Evolutionary conservation across 2,888 invertebrate species (phyloP).

Genomic region (Tachina grossa): DNA sequence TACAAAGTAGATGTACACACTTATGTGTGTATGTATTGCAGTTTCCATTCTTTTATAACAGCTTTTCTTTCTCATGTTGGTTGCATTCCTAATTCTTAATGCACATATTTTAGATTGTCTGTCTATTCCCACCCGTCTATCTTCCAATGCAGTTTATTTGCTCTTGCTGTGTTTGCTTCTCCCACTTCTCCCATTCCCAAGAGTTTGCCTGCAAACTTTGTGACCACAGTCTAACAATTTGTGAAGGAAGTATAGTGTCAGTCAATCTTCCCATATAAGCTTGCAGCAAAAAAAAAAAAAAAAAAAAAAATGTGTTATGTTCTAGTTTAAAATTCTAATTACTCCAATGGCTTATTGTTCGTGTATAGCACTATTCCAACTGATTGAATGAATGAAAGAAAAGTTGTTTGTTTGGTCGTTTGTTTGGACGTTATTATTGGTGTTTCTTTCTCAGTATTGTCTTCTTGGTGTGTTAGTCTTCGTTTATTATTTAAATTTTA

Average conservation of each 20-base stretch:
- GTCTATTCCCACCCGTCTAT: slow-evolving; percentile 21
- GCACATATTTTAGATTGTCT: slow-evolving; percentile 41
- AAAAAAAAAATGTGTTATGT: slow-evolving; percentile 47
- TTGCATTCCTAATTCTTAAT: slow-evolving; percentile 59
- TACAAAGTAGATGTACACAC: slow-evolving; percentile 3
- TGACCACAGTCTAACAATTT: slow-evolving; percentile 36
- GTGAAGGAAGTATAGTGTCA: slow-evolving; percentile 3
- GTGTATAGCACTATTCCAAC: neutral
- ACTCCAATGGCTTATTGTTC: slow-evolving; percentile 55
- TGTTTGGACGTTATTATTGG: slow-evolving; percentile 12
- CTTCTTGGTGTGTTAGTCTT: slow-evolving; percentile 24
- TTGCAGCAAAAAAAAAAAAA: slow-evolving; percentile 14
- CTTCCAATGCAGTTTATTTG: slow-evolving; percentile 22
- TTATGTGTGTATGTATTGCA: neutral
- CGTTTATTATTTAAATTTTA: slow-evolving; percentile 41
- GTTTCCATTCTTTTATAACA: slow-evolving; percentile 41
- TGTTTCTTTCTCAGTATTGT: slow-evolving; percentile 48
- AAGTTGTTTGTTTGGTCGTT: slow-evolving; percentile 16
- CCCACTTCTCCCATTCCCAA: slow-evolving; percentile 36
- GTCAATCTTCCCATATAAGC: slow-evolving; percentile 25
- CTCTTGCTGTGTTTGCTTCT: slow-evolving; percentile 30
- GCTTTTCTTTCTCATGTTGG: slow-evolving; percentile 15
- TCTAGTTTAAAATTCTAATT: slow-evolving; percentile 71
- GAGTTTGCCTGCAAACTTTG: slow-evolving; percentile 36
- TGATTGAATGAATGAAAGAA: slow-evolving; percentile 18